A percentile compares a stretch with the other conserved stretches of the same genome.
Evolutionary conservation across 1,140 invertebrate species (phyloP).

Genomic region (Drosophila serrata): DNA sequence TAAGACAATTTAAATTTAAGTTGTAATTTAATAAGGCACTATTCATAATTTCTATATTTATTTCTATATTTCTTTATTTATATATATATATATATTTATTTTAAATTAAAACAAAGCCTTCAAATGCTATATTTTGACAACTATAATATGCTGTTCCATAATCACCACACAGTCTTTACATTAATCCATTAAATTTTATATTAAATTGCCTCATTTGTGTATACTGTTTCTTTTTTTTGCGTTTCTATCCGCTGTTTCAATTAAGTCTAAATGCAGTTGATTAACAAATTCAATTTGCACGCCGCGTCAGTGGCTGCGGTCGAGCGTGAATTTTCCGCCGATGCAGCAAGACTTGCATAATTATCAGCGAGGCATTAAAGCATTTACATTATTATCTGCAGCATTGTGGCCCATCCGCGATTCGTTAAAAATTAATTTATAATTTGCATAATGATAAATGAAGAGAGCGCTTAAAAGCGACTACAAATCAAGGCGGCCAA

Average conservation of each 20-base stretch:
- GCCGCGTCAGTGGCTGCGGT: constrained; percentile 14
- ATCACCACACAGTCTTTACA: constrained; percentile 20
- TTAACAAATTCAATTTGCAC: constrained; percentile 74
- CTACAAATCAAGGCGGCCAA: constrained; percentile 54
- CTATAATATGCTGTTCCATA: not conserved
- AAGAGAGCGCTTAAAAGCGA: constrained; percentile 36
- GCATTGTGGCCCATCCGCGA: constrained; percentile 27
- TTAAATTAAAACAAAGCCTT: too few relatives aligned
- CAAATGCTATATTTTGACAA: not conserved
- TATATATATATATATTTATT: too few relatives aligned
- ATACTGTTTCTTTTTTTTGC: not conserved
- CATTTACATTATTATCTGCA: constrained; percentile 61
- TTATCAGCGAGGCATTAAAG: constrained; percentile 51
- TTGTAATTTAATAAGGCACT: too few relatives aligned
- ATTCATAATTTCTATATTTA: not conserved
- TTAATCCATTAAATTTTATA: constrained; percentile 45
- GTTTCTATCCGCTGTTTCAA: constrained; percentile 46
- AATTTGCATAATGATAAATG: constrained; percentile 78
- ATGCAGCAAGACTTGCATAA: constrained; percentile 54
- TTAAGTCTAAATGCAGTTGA: constrained; percentile 73
- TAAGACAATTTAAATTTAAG: not conserved
- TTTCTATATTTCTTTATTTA: too few relatives aligned
- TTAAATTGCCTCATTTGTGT: constrained; percentile 17
- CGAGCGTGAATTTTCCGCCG: constrained; percentile 28
- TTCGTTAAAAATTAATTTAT: constrained; percentile 64